Conservation (phyloP, 2,888 invertebrate species). For the Callimorpha dominula region DNA sequence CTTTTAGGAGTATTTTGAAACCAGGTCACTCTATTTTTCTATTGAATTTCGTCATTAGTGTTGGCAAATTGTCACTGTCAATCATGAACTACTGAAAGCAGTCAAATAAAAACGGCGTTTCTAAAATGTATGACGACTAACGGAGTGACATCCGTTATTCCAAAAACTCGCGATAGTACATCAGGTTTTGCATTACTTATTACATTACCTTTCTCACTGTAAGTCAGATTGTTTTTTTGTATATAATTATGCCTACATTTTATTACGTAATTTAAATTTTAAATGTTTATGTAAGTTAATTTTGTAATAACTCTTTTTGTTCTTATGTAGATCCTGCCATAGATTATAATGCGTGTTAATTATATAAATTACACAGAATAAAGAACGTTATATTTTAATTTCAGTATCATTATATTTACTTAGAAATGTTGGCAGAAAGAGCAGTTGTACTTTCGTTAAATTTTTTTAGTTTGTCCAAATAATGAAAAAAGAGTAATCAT, state of each 20-base stretch:
- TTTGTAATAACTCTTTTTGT: background rate
- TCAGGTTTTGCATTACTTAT: background rate
- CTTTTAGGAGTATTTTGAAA: constrained; percentile 19
- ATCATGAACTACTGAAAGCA: constrained; percentile 22
- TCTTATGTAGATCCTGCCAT: constrained; percentile 6
- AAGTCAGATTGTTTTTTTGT: background rate
- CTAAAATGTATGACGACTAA: constrained; percentile 44
- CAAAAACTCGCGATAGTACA: background rate
- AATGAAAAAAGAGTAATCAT: constrained; percentile 35
- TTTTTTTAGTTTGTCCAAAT: constrained; percentile 26
- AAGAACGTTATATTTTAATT: background rate
- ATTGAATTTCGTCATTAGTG: constrained; percentile 22
- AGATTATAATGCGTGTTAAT: constrained; percentile 7
- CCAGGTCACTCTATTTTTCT: constrained; percentile 13
- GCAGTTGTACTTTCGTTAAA: constrained; percentile 16
- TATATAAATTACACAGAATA: constrained; percentile 4
- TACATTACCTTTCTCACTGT: background rate
- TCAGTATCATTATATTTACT: background rate
- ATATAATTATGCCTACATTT: background rate
- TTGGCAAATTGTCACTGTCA: constrained; percentile 19
- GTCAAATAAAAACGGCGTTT: constrained; percentile 26
- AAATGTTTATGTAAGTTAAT: background rate
- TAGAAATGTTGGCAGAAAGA: constrained; percentile 29
- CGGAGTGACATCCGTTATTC: constrained; percentile 31
- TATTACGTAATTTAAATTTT: background rate